These are phyloP conservation scores for Anhinga anhinga DNA, from an alignment of 2,113 vertebrate genomes.

Conservation along the genomic window DNA sequence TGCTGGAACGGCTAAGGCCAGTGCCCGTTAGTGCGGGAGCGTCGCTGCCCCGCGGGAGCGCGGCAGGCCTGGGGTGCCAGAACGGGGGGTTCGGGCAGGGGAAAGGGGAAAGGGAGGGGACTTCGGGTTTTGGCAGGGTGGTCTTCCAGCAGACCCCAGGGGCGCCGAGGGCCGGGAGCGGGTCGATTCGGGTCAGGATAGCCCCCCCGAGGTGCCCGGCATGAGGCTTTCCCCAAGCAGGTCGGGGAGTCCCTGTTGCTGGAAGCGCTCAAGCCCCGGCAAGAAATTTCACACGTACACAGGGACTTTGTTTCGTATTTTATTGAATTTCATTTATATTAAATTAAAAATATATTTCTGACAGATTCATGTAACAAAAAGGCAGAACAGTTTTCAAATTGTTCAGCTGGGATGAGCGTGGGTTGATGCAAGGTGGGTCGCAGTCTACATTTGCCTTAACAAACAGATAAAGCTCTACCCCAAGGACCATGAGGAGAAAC, in stretches of 20 bases:
- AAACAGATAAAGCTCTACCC: conserved; percentile 72
- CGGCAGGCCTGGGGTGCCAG: neutral
- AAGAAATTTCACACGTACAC: neutral
- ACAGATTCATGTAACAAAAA: conserved; percentile 99
- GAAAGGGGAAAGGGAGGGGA: neutral
- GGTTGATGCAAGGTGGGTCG: conserved; percentile 74
- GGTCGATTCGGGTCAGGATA: neutral
- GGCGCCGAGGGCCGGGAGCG: fast-evolving
- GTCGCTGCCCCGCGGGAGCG: fast-evolving
- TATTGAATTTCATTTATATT: conserved; percentile 99
- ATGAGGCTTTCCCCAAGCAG: neutral
- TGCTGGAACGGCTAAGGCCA: neutral
- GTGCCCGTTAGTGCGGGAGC: too few species aligned
- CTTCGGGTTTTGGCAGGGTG: neutral
- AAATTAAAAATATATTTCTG: conserved; percentile 99
- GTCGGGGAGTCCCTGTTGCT: fast-evolving
- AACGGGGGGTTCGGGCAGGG: neutral
- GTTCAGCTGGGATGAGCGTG: conserved; percentile 79
- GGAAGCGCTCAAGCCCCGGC: neutral
- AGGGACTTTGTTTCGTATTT: conserved; percentile 81
- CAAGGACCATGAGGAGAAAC: conserved; percentile 58
- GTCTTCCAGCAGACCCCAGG: neutral
- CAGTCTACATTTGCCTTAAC: conserved; percentile 72
- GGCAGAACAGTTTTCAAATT: conserved; percentile 94
- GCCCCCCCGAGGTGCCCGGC: fast-evolving